Evolutionary conservation across 2,888 invertebrate genomes (phyloP).

Genomic region (Alentia gelatinosa): DNA sequence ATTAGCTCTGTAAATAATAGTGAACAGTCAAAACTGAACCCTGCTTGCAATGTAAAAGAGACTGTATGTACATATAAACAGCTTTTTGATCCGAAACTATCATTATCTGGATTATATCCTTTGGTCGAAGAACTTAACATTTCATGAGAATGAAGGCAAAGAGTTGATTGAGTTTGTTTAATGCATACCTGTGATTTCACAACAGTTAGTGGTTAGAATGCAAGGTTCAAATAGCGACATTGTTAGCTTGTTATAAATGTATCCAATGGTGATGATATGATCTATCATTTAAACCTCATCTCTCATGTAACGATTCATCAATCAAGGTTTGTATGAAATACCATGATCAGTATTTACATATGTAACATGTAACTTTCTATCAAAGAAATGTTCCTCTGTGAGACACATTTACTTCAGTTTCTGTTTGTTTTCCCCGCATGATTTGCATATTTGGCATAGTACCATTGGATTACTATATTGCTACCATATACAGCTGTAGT

Average conservation of each 20-base stretch:
- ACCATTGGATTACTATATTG: no score
- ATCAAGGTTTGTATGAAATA: not conserved
- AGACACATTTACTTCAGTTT: no score
- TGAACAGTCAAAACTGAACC: no score
- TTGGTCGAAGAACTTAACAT: constrained; percentile 14
- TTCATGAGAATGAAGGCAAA: not conserved
- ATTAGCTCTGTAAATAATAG: no score
- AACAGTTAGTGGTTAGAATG: not conserved
- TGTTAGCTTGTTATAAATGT: not conserved
- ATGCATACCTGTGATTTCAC: constrained; percentile 28
- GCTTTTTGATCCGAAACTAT: not conserved
- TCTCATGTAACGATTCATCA: not conserved
- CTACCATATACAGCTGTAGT: no score
- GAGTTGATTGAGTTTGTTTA: not conserved
- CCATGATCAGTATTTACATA: constrained; percentile 21
- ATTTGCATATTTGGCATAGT: no score
- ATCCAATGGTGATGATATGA: not conserved
- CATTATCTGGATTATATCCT: not conserved
- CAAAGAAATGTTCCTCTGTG: no score
- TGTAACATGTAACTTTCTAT: not conserved
- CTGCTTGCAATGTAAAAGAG: no score
- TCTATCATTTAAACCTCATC: not conserved
- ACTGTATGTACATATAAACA: no score
- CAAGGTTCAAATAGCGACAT: not conserved
- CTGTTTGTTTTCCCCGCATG: no score